Evolutionary conservation across 2,113 vertebrate species (phyloP), one percentile per base, ranked within the genome.

Genomic region (Zosterops borbonicus): DNA sequence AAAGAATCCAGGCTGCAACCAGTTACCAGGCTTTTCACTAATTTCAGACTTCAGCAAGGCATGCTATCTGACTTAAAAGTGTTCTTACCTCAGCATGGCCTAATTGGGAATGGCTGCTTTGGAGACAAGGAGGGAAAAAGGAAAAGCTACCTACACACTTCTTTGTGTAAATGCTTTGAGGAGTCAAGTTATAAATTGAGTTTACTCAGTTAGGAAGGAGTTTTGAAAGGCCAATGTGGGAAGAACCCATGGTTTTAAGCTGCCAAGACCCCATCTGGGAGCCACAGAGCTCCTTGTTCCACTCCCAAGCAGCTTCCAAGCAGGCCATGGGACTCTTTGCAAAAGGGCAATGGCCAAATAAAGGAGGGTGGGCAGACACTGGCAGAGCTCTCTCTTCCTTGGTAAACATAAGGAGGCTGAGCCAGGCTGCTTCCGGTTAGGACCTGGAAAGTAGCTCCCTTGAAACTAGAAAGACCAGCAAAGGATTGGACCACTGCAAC

Each of bases 241-340:
- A 25, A 4, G 23, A n/a, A 29, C 17, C 7, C 4, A 1, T 24
- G 41, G 5, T 58, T 80, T 82, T 28, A 47, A 67, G 20, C 5
- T 67, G 28, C 14, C 11, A 82, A 47, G 63, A 56, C 10, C 25
- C 21, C 0, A 0, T 31, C 10, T n/a, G 28, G 28, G 25, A 85
- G 28, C 11, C 60, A 84, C 9, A 42, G 47, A 55, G 35, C 13
- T 22, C 12, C 22, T 15, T 29, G 20, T 14, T 60, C 27, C 28
- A 3, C 13, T n/a, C 41, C 12, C 12, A 44, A 22, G 76, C 14
- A 31, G 29, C 49, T 56, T 69, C 59, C 21, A 9, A 1, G 6
- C 18, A 47, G 37, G 47, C 17, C 10, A 52, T 0, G 0, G 52
- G 52, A 35, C 22, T 56, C 59, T 44, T 27, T 2, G 2, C 33